Evolutionary conservation across 23 tunicate genomes (phyloP).

Genomic region (Trididemnum miniatum): DNA sequence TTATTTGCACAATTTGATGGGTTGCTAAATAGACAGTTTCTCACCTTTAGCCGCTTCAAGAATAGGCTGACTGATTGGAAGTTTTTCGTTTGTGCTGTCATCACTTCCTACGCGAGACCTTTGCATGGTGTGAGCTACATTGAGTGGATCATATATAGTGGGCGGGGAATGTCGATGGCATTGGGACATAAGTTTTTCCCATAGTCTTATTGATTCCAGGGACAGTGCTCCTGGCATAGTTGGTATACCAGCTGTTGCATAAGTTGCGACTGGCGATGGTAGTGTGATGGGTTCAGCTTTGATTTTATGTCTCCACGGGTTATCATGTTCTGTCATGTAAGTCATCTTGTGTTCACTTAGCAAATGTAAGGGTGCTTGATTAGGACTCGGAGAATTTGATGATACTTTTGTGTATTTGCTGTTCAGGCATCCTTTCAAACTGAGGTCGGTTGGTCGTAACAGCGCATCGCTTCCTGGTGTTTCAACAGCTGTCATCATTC

Average conservation of each 20-base stretch:
- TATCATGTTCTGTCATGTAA: neutral
- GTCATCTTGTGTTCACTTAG: neutral
- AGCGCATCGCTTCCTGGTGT: conserved; percentile 13
- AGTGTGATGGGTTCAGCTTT: neutral
- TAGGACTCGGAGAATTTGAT: neutral
- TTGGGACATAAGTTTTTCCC: conserved; percentile 44
- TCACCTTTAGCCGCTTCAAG: conserved; percentile 27
- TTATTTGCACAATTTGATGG: too few species aligned
- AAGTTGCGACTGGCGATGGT: conserved; percentile 20
- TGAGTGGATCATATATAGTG: conserved; percentile 13
- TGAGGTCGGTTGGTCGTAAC: conserved; percentile 61
- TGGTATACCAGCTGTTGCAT: neutral
- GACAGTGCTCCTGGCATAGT: conserved; percentile 5
- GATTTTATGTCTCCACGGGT: conserved; percentile 11
- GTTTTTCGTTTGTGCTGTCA: conserved; percentile 31
- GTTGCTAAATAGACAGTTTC: too few species aligned
- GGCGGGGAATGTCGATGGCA: conserved; percentile 29
- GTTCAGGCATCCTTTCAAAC: conserved; percentile 42
- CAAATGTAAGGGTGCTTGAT: neutral
- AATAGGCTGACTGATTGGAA: conserved; percentile 4
- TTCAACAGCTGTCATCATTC: conserved; percentile 54
- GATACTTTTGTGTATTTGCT: neutral
- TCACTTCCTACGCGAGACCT: neutral
- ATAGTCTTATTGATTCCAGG: conserved; percentile 8
- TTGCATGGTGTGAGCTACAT: neutral